These are phyloP conservation scores for Melanotaenia duboulayi DNA, from an alignment of 2,113 vertebrate genomes.

Conservation along the genomic window DNA sequence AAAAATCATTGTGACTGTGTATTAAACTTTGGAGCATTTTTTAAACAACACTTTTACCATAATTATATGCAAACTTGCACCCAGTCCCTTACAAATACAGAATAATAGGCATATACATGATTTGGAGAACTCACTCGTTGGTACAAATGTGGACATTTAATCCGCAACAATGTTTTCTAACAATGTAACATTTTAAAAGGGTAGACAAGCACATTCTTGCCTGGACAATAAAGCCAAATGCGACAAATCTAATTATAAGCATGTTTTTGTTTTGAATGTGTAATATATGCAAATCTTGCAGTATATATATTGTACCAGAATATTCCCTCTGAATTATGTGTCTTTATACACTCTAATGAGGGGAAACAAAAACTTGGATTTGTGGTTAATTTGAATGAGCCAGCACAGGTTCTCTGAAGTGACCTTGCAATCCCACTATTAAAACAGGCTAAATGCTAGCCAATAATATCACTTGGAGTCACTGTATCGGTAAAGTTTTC, in stretches of 20 bases:
- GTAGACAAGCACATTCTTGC: background rate
- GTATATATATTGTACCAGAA: background rate
- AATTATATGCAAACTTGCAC: too few species aligned
- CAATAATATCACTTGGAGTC: background rate
- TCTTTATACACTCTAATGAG: background rate
- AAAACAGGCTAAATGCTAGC: background rate
- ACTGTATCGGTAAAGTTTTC: background rate
- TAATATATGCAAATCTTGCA: slow-evolving; percentile 4
- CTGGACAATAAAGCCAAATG: too few species aligned
- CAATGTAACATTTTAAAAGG: too few species aligned
- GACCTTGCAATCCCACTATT: background rate
- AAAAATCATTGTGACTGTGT: too few species aligned
- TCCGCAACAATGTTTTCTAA: too few species aligned
- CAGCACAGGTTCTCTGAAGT: background rate
- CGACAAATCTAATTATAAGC: too few species aligned
- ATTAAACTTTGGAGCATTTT: too few species aligned
- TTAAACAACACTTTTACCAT: too few species aligned
- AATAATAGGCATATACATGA: too few species aligned
- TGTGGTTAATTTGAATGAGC: background rate
- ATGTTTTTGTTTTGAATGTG: background rate
- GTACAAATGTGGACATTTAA: too few species aligned
- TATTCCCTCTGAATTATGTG: background rate
- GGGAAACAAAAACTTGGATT: background rate
- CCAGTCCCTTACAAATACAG: too few species aligned
- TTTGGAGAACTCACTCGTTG: too few species aligned